A percentile compares a stretch with the other conserved stretches of the same genome.
These are phyloP conservation scores for Plutomurus gul DNA, from an alignment of 1,140 invertebrate genomes.

Conservation along the genomic window DNA sequence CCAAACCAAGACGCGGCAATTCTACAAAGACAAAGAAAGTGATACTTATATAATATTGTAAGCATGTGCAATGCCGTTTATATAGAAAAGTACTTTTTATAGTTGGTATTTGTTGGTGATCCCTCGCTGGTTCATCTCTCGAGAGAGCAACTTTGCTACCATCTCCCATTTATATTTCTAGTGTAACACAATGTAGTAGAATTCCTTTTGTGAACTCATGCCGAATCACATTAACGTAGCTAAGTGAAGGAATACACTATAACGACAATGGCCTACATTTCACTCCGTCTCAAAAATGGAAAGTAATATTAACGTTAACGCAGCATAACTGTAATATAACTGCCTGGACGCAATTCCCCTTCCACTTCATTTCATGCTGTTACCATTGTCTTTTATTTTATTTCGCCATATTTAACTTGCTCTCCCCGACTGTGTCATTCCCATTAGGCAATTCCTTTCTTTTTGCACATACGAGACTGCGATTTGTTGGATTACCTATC, in stretches of 20 bases:
- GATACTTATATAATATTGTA: constrained; percentile 21
- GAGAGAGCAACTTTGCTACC: too few relatives aligned
- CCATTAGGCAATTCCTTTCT: too few relatives aligned
- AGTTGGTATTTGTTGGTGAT: constrained; percentile 18
- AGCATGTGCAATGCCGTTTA: background rate
- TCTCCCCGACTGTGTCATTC: background rate
- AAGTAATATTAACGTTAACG: constrained; percentile 27
- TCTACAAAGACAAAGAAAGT: background rate
- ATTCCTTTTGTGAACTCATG: background rate
- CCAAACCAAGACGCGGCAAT: background rate
- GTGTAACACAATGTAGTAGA: too few relatives aligned
- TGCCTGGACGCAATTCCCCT: constrained; percentile 3
- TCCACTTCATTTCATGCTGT: constrained; percentile 20
- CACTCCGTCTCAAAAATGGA: too few relatives aligned
- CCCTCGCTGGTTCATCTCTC: too few relatives aligned
- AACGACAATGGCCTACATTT: background rate
- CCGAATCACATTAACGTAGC: background rate
- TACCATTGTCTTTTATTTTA: constrained; percentile 18
- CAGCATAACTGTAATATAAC: constrained; percentile 29
- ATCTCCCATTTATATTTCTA: too few relatives aligned
- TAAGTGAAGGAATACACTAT: background rate
- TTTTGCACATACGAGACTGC: too few relatives aligned
- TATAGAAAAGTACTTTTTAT: background rate
- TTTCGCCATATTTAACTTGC: background rate
- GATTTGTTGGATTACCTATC: too few relatives aligned